Evolutionary conservation across 2,888 invertebrate species (phyloP).

Genomic region (Diadegma fenestrale): DNA sequence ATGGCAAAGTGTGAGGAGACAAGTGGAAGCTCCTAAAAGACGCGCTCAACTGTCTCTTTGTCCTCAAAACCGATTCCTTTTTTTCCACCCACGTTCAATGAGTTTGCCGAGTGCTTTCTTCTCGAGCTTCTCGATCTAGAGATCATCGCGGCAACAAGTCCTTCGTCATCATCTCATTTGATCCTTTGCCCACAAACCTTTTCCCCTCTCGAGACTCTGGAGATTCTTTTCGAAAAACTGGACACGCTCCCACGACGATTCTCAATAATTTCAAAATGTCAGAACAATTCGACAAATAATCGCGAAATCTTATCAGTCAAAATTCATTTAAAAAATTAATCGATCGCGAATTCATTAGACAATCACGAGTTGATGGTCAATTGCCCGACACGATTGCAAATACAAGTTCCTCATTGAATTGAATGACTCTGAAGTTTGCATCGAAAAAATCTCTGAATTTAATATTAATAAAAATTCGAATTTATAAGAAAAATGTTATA

Average conservation of each 20-base stretch:
- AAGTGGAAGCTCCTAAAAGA: constrained; percentile 13
- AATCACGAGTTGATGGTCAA: too few relatives aligned
- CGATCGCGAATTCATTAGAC: too few relatives aligned
- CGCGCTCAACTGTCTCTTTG: constrained; percentile 8
- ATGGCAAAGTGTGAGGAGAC: background rate
- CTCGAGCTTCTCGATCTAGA: constrained; percentile 1
- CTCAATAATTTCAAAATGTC: background rate
- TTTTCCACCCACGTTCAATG: constrained; percentile 21
- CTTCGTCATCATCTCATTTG: background rate
- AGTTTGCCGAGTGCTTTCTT: constrained; percentile 23
- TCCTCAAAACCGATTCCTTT: background rate
- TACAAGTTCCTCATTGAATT: too few relatives aligned
- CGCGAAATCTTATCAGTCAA: too few relatives aligned
- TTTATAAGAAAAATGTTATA: too few relatives aligned
- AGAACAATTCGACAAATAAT: background rate
- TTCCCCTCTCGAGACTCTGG: background rate
- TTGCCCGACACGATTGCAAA: too few relatives aligned
- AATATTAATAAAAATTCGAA: too few relatives aligned
- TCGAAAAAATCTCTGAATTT: too few relatives aligned
- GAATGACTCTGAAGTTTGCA: too few relatives aligned
- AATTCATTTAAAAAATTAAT: too few relatives aligned
- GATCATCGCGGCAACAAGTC: background rate
- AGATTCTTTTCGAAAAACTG: background rate
- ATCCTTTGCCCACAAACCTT: background rate
- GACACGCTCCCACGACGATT: background rate